phyloP scores from a whole-genome alignment of 1,140 invertebrate genomes.

The Paralvinella palmiformis region DNA sequence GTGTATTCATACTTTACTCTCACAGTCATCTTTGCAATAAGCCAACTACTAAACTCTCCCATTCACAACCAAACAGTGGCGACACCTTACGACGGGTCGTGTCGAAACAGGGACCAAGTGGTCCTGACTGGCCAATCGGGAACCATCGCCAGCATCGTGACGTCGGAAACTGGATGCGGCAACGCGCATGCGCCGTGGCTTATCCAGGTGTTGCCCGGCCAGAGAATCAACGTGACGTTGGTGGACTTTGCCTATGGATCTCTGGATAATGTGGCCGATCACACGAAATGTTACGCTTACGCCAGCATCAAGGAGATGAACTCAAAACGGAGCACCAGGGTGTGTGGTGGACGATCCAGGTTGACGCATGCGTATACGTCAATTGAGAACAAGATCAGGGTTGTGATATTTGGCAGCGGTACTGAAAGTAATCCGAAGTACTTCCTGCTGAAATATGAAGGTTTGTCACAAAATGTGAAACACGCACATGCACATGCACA shows the following conservation, averaged over 20 bases:
- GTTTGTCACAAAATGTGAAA: no score
- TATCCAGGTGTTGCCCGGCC: background rate
- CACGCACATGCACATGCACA: no score
- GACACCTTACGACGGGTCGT: background rate
- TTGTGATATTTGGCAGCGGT: no score
- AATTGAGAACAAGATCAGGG: no score
- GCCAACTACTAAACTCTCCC: background rate
- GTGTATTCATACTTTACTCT: background rate
- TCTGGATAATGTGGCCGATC: background rate
- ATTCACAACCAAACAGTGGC: background rate
- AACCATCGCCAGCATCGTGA: background rate
- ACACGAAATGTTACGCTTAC: conserved; percentile 2
- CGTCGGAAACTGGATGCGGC: conserved; percentile 10
- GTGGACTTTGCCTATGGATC: conserved; percentile 4
- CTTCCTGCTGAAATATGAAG: no score
- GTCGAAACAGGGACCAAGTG: background rate
- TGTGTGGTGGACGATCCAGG: no score
- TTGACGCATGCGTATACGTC: no score
- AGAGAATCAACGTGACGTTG: conserved; percentile 9
- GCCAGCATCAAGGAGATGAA: conserved; percentile 3
- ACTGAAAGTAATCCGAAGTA: no score
- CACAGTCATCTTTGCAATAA: background rate
- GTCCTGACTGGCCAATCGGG: background rate
- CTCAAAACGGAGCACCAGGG: no score
- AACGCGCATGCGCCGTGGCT: conserved; percentile 5